Evolutionary conservation across 2,888 invertebrate species (phyloP).

Genomic region (Myathropa florea): DNA sequence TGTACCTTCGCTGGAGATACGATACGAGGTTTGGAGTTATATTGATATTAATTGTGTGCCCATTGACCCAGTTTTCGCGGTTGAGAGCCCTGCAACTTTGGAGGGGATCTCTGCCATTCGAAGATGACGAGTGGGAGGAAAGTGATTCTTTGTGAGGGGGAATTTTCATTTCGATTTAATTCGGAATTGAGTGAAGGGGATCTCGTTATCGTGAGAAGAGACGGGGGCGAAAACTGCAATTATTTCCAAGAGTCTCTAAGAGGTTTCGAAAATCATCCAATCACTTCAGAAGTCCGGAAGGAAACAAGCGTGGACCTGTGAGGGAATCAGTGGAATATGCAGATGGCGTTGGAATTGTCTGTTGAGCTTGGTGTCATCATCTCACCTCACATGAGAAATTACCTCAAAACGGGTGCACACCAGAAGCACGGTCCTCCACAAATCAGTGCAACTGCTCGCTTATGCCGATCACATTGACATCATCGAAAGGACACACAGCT

Average conservation of each 20-base stretch:
- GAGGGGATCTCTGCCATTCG: too few relatives aligned
- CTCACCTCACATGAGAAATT: too few relatives aligned
- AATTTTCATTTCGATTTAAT: not conserved
- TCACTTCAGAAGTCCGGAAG: not conserved
- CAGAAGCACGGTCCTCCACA: too few relatives aligned
- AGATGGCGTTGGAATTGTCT: too few relatives aligned
- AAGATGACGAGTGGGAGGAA: not conserved
- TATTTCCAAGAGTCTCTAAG: not conserved
- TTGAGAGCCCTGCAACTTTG: not conserved
- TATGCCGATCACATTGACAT: too few relatives aligned
- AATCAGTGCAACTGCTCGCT: too few relatives aligned
- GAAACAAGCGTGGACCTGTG: too few relatives aligned
- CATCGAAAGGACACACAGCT: too few relatives aligned
- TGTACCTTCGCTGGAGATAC: not conserved
- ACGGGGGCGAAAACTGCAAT: not conserved
- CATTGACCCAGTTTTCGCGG: constrained; percentile 16
- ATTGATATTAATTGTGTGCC: constrained; percentile 20
- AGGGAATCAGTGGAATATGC: not conserved
- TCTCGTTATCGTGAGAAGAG: not conserved
- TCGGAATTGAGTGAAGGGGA: not conserved
- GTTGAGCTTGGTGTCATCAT: too few relatives aligned
- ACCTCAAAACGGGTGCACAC: too few relatives aligned
- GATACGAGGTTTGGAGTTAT: constrained; percentile 8
- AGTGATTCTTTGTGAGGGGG: too few relatives aligned
- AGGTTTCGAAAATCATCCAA: not conserved